phyloP scores from a whole-genome alignment of 2,797 vertebrate species.

The Vespertilio murinus region DNA sequence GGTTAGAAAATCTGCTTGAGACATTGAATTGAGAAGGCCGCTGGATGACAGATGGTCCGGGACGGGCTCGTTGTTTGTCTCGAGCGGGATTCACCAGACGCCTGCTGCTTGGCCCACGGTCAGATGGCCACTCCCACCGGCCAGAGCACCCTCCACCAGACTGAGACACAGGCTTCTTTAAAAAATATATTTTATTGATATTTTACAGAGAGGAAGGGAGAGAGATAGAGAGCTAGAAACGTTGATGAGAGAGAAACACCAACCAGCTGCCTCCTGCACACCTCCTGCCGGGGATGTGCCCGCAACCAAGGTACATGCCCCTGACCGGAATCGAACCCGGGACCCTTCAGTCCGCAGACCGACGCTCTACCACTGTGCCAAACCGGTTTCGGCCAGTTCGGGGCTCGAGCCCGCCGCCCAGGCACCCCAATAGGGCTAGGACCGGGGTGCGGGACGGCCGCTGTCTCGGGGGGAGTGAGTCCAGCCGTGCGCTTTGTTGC shows the following conservation, averaged over 20 bases:
- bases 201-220: too few species aligned
- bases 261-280: too few species aligned
- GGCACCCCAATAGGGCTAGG: not conserved
- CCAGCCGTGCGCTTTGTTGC: not conserved
- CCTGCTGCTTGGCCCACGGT: not conserved
- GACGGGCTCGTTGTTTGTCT: not conserved
- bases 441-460: not conserved
- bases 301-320: too few species aligned
- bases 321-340: too few species aligned
- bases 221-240: too few species aligned
- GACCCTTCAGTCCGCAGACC: too few species aligned
- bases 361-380: too few species aligned
- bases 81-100: not conserved
- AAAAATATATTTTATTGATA: too few species aligned
- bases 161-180: not conserved
- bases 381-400: not conserved
- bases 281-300: too few species aligned
- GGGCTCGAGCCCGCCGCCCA: fast-evolving
- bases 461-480: not conserved
- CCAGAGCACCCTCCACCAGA: not conserved
- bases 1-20: conserved; percentile 5
- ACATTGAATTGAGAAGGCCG: not conserved
- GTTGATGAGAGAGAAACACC: too few species aligned
- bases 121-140: not conserved
- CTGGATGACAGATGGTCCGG: not conserved